Conservation (phyloP, 2,888 invertebrate species). For the Abrostola tripartita region DNA sequence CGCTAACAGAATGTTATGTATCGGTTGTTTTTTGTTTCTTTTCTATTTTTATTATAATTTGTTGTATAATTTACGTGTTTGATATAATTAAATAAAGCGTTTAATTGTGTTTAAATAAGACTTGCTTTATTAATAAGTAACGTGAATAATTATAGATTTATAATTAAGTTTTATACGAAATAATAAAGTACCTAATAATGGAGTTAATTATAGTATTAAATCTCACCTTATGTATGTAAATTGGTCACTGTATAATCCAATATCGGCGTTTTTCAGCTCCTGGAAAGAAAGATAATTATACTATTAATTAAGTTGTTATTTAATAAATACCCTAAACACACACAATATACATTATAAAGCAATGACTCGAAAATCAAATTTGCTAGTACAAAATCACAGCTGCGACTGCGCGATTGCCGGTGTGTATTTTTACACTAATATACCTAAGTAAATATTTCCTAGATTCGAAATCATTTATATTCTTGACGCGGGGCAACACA, state of each 20-base stretch:
- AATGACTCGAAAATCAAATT: conserved; percentile 15
- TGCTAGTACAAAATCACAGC: not conserved
- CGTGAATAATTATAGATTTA: no score
- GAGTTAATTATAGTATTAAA: not conserved
- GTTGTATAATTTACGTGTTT: no score
- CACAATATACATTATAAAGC: not conserved
- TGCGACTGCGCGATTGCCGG: conserved; percentile 15
- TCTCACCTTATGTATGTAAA: conserved; percentile 36
- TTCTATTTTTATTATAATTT: no score
- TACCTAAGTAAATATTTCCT: conserved; percentile 33
- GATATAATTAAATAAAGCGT: no score
- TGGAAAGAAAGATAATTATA: conserved; percentile 29
- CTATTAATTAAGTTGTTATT: conserved; percentile 2
- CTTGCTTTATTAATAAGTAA: not conserved
- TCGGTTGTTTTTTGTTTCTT: no score
- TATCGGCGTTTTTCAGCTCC: conserved; percentile 17
- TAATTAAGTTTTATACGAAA: no score
- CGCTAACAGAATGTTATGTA: no score
- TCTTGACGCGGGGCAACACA: conserved; percentile 8
- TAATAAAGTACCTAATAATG: not conserved
- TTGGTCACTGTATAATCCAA: not conserved
- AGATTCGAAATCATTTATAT: conserved; percentile 24
- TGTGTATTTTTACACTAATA: conserved; percentile 16
- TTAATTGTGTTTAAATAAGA: not conserved
- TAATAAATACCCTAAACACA: not conserved